Evolutionary conservation across 2,797 vertebrate genomes (phyloP).

Genomic region (Thamnophis elegans): DNA sequence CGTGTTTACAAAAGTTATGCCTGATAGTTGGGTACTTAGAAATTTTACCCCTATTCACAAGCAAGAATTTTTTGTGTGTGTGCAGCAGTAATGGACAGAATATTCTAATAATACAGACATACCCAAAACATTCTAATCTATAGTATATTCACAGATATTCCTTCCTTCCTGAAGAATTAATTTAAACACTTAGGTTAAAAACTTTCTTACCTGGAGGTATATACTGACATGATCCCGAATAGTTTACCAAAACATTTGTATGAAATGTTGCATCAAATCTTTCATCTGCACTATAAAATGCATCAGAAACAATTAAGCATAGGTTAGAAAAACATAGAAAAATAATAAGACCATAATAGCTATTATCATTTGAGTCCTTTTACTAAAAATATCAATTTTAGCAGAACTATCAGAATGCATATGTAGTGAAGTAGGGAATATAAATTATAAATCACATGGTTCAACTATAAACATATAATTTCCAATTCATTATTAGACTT

Average conservation of each 20-base stretch:
- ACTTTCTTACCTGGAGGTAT: conserved; percentile 84
- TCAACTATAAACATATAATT: neutral
- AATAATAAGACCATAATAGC: neutral
- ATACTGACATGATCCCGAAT: conserved; percentile 86
- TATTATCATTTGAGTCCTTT: neutral
- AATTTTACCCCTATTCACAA: neutral
- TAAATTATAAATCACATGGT: neutral
- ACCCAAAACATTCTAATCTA: neutral
- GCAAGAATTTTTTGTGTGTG: neutral
- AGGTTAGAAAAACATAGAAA: neutral
- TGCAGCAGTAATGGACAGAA: neutral
- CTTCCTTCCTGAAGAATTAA: neutral
- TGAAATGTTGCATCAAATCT: conserved; percentile 92
- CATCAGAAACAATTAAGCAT: conserved; percentile 9
- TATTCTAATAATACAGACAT: neutral
- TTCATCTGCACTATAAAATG: conserved; percentile 82
- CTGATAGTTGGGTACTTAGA: neutral
- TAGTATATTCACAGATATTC: neutral
- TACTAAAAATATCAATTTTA: neutral
- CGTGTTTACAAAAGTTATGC: neutral
- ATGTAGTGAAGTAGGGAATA: neutral
- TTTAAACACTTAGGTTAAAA: neutral
- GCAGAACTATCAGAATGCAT: neutral
- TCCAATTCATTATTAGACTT: neutral
- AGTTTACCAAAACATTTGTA: conserved; percentile 88